phyloP scores from a whole-genome alignment of 2,888 invertebrate species.

The Lasioglossum morio region DNA sequence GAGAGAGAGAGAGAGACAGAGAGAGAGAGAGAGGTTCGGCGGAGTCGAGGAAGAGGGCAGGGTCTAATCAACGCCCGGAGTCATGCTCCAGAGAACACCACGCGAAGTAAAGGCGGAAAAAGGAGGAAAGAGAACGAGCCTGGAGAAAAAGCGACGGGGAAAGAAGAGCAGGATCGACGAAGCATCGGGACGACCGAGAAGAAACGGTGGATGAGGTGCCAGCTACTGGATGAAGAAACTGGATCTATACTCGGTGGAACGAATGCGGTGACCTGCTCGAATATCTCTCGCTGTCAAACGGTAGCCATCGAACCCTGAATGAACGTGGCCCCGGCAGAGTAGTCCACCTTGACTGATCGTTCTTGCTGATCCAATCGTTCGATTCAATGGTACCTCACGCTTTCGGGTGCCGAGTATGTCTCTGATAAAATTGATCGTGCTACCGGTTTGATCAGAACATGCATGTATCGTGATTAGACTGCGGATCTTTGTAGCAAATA shows the following conservation, averaged over 20 bases:
- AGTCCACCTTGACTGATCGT: not conserved
- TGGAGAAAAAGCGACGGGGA: constrained; percentile 25
- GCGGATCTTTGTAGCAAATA: too few relatives aligned
- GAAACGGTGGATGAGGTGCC: constrained; percentile 56
- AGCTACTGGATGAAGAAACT: constrained; percentile 19
- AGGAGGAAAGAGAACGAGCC: constrained; percentile 34
- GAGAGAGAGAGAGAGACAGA: not conserved
- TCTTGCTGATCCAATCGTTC: not conserved
- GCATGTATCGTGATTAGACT: too few relatives aligned
- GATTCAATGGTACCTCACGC: not conserved
- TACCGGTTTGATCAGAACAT: not conserved
- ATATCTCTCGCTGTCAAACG: not conserved
- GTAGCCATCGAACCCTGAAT: not conserved
- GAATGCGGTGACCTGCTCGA: constrained; percentile 2
- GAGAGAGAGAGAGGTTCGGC: not conserved
- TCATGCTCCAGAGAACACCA: constrained; percentile 81
- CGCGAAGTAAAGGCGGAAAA: constrained; percentile 63
- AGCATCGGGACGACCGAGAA: constrained; percentile 31
- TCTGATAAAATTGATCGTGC: not conserved
- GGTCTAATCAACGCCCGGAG: constrained; percentile 84
- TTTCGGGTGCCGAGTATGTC: not conserved
- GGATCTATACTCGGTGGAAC: constrained; percentile 2
- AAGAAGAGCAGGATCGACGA: constrained; percentile 19
- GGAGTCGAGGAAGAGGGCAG: constrained; percentile 59
- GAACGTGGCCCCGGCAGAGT: not conserved